Evolutionary conservation across 2,113 vertebrate species (phyloP).

Genomic region (Polypterus bichir): DNA sequence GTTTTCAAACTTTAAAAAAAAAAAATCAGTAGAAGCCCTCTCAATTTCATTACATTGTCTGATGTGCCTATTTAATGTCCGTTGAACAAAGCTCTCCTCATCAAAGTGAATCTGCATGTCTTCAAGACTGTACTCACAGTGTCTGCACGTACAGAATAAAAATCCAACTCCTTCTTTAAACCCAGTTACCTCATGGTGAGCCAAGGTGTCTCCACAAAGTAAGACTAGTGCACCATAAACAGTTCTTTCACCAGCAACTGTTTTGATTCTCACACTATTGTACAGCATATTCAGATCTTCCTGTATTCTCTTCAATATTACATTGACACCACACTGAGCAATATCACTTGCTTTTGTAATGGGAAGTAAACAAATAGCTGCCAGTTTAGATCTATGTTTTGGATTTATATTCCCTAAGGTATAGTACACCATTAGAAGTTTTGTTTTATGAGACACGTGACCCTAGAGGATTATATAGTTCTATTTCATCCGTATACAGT

Average conservation of each 20-base stretch:
- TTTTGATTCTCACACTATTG: slow-evolving; percentile 7
- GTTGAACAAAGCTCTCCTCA: slow-evolving; percentile 11
- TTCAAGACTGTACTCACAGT: slow-evolving; percentile 16
- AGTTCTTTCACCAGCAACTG: slow-evolving; percentile 1
- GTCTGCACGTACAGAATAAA: slow-evolving; percentile 13
- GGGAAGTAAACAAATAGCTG: slow-evolving; percentile 11
- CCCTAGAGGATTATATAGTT: slow-evolving; percentile 27
- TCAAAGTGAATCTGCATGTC: slow-evolving; percentile 13
- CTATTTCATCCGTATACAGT: slow-evolving; percentile 25
- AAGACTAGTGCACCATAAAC: slow-evolving; percentile 6
- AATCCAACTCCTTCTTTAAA: slow-evolving; percentile 20
- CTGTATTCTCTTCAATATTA: not conserved
- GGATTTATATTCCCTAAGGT: slow-evolving; percentile 16
- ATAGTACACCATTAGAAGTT: slow-evolving; percentile 13
- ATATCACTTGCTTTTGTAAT: slow-evolving; percentile 5
- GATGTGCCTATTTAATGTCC: not conserved
- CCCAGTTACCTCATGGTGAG: slow-evolving; percentile 16
- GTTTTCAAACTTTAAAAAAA: slow-evolving; percentile 8
- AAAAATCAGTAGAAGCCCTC: too few relatives aligned
- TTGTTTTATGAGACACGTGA: slow-evolving; percentile 14
- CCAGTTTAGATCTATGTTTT: slow-evolving; percentile 16
- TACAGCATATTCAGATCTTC: not conserved
- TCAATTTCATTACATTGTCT: too few relatives aligned
- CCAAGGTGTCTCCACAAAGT: slow-evolving; percentile 16
- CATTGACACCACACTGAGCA: slow-evolving; percentile 13